Conservation (phyloP, 2,113 vertebrate species). For the Burhinus bistriatus region DNA sequence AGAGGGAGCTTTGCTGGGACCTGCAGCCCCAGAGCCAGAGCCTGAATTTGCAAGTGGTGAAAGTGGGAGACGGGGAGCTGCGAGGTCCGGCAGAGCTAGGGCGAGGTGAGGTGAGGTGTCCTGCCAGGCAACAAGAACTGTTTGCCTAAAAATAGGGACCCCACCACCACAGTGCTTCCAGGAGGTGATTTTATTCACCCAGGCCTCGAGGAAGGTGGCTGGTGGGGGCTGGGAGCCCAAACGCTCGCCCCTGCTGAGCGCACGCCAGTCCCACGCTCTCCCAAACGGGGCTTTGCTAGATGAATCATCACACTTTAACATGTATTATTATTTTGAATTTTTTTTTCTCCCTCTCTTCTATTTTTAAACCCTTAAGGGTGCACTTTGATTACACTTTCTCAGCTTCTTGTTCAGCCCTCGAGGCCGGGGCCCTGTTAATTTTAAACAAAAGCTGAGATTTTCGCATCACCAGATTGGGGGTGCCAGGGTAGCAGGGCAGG, state of each 20-base stretch:
- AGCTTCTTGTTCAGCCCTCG: background rate
- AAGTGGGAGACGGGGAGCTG: background rate
- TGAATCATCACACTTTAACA: slow-evolving; percentile 26
- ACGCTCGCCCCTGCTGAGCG: background rate
- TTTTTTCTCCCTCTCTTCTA: slow-evolving; percentile 6
- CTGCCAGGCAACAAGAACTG: background rate
- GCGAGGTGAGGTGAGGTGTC: background rate
- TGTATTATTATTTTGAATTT: background rate
- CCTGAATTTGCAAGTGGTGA: background rate
- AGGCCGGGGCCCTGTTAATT: background rate
- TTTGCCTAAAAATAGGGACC: background rate
- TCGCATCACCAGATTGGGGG: background rate
- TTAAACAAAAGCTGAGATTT: slow-evolving; percentile 24
- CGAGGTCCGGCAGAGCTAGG: background rate
- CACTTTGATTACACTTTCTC: slow-evolving; percentile 15
- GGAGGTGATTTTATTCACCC: background rate
- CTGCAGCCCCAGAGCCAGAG: background rate
- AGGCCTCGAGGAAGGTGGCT: background rate
- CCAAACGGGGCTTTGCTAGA: background rate
- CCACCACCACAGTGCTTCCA: background rate
- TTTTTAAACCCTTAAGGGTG: slow-evolving; percentile 46
- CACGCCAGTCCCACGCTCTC: background rate
- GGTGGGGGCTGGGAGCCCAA: background rate
- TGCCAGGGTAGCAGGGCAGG: background rate
- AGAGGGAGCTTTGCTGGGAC: background rate